Conservation (phyloP, 2,797 vertebrate species). For the Oreortyx pictus region DNA sequence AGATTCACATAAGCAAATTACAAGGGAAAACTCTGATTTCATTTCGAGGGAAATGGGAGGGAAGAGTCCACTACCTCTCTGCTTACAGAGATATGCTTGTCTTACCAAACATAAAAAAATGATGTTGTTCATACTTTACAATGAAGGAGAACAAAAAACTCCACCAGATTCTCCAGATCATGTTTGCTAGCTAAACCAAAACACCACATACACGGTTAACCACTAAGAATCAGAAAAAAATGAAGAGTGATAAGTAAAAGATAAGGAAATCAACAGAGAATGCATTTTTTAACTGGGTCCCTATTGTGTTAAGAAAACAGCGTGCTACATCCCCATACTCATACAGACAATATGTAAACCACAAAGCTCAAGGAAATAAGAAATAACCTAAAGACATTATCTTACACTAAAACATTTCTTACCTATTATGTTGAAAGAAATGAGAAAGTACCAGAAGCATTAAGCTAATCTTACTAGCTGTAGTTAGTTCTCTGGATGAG, state of each 20-base stretch:
- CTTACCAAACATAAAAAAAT: not conserved
- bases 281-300: not conserved
- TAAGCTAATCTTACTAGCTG: not conserved
- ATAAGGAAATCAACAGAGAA: not conserved
- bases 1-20: not conserved
- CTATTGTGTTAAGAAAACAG: not conserved
- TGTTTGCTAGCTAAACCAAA: not conserved
- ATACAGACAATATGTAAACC: not conserved
- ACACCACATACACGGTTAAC: not conserved
- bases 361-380: not conserved
- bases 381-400: not conserved
- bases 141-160: not conserved
- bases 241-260: not conserved
- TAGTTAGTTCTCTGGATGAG: not conserved
- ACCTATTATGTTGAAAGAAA: not conserved
- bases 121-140: not conserved
- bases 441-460: not conserved
- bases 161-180: accelerated
- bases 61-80: not conserved
- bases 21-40: not conserved
- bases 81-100: not conserved
- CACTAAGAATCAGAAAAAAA: not conserved
- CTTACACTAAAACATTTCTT: not conserved
- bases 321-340: accelerated
- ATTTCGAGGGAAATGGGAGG: accelerated